These are phyloP conservation scores for Trematomus loennbergii DNA, from an alignment of 2,113 vertebrate species.

Conservation along the genomic window DNA sequence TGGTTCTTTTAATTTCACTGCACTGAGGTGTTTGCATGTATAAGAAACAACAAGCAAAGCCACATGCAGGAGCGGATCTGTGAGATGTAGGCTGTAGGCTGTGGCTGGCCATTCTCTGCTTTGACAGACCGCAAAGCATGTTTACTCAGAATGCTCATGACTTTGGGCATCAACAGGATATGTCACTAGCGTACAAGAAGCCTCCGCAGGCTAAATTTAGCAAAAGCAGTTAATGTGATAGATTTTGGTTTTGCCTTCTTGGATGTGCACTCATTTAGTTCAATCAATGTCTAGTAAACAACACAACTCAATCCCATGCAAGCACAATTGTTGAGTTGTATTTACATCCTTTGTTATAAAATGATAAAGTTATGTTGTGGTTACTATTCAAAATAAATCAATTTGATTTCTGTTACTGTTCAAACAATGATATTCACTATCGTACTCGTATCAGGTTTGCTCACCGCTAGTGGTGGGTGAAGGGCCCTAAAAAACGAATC, in stretches of 20 bases:
- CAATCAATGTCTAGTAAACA: neutral
- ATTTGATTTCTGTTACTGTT: too few species aligned
- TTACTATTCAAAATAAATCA: too few species aligned
- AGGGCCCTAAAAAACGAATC: too few species aligned
- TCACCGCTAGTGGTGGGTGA: too few species aligned
- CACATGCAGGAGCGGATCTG: slow-evolving; percentile 5
- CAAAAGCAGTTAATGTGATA: neutral
- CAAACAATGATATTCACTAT: too few species aligned
- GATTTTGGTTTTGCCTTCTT: slow-evolving; percentile 7
- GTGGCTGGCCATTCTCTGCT: slow-evolving; percentile 40
- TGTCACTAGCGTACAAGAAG: neutral
- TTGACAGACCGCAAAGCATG: slow-evolving; percentile 26
- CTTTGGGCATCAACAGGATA: slow-evolving; percentile 59
- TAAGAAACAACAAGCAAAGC: slow-evolving; percentile 27
- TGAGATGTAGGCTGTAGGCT: slow-evolving; percentile 33
- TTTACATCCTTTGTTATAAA: too few species aligned
- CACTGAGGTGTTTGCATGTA: neutral
- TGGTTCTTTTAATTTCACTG: too few species aligned
- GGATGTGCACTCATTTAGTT: neutral
- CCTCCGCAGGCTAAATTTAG: slow-evolving; percentile 32
- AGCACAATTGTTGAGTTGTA: neutral
- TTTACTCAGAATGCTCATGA: slow-evolving; percentile 39
- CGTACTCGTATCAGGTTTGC: too few species aligned
- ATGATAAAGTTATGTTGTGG: too few species aligned
- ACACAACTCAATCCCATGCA: neutral